Base-by-base conservation (phyloP, 2,113 vertebrate genomes). In the Phrynocephalus versicolor region DNA sequence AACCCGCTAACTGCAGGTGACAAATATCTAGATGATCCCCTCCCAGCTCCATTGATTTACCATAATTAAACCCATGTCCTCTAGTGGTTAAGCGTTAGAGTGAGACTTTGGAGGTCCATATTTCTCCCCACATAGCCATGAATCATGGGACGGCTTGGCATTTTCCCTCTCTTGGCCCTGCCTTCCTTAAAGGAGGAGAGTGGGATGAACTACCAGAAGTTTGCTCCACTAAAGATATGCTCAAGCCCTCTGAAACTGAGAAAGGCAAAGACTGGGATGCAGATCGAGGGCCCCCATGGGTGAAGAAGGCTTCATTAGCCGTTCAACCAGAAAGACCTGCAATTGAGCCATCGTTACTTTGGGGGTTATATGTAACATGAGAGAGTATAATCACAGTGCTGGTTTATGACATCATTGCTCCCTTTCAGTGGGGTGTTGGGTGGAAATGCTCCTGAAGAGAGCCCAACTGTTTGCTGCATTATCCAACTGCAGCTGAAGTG, bases 391-490 rank as follows among this genome's bases (percentile, higher is more conserved):
- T 74, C 76, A 69, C 3, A 80, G 70, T 80, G 25, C 14, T 74
- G 77, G 51, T 64, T 88, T 88, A 60, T 88, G 87, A 88, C 87
- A 88, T 88, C 87, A 88, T 60, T 80, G 15, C 51, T 69, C 30
- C 67, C 33, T 55, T 35, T 58, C 27, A 33, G 21, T 74, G 64
- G 25, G 65, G n/a, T n/a, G n/a, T n/a, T n/a, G 13, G 55, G 27
- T 8, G 13, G 65, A 79, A 77, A 27, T 39, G 72, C 33, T 72
- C 25, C 70, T 65, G 60, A 73, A 74, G 69, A n/a, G 74, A 16
- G 19, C 39, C 45, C n/a, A 65, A 45, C n/a, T 12, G 15, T 57
- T 3, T 33, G 4, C 2, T 73, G 64, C 15, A 3, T 14, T n/a
- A n/a, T 23, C 74, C 27, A 57, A 27, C 67, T 33, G 8, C 55